Percentiles rank a stretch among this genome's conserved stretches.
These are phyloP conservation scores for Rhynchotus rufescens DNA, from an alignment of 2,797 vertebrate genomes.

Conservation along the genomic window DNA sequence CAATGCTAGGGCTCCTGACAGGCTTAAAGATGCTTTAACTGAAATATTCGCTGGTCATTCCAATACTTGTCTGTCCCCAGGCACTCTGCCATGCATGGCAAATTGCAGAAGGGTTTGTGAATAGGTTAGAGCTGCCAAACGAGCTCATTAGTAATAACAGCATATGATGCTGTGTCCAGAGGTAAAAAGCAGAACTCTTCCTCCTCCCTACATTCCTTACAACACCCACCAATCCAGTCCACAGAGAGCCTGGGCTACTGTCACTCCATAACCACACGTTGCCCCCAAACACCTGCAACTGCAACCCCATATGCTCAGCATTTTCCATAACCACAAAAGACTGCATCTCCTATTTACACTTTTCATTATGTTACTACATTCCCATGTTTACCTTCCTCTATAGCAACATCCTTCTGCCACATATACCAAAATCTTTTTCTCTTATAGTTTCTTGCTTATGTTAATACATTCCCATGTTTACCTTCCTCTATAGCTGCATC, in stretches of 20 bases:
- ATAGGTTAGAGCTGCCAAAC: not conserved
- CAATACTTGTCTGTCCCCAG: not conserved
- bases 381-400: not conserved
- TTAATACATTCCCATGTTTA: not conserved
- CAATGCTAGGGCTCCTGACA: not conserved
- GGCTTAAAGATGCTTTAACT: not conserved
- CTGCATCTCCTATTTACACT: not conserved
- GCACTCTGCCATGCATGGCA: not conserved
- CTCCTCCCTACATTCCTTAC: not conserved
- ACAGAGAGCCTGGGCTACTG: not conserved
- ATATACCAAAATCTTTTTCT: not conserved
- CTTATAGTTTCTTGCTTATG: not conserved
- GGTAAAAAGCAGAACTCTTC: not conserved
- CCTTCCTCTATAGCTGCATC: not conserved
- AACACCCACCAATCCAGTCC: not conserved
- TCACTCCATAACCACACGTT: not conserved
- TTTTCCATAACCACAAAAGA: not conserved
- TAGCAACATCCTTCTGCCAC: not conserved
- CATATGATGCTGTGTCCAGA: not conserved
- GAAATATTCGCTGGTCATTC: not conserved
- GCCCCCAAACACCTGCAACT: not conserved
- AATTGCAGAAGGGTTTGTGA: not conserved
- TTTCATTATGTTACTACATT: not conserved
- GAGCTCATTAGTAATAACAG: not conserved
- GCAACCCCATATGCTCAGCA: not conserved